Base-by-base conservation (phyloP, 2,888 invertebrate species). In the Sphaerophoria rueppellii region DNA sequence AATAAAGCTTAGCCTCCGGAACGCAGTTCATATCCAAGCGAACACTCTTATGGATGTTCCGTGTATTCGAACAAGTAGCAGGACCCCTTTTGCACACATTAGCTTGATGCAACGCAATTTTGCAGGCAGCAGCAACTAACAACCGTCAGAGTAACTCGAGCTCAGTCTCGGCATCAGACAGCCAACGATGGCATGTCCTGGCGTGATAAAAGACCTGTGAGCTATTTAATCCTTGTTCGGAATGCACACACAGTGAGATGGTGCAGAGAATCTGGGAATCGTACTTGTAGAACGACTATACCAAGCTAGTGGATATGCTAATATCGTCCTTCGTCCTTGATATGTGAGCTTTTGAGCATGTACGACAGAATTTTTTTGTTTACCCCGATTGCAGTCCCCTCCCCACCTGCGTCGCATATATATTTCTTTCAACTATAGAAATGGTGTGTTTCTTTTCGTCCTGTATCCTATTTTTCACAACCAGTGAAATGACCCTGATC, bases 141-240 rank as follows among this genome's bases (percentile, higher is more conserved):
- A 61, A 79, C 50, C 46, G 46, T 60, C 60, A 61, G 43, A 43
- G 40, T 60, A 24, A 24, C 24, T 24, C 24, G 24, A 24, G 24
- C 24, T 24, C 24, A 24, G 24, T 24, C 24, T 24, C 24, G 24
- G 24, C 24, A 24, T 24, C 24, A 24, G 24, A 1, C 24, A 24
- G 24, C 60, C 12, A 43, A 82, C 82, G 80, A 78, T 77, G 82
- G 76, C 83, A 83, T 83, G 81, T 82, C 83, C 86, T 78, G 69
- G 82, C 83, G 85, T 85, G 85, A 81, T 85, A 85, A 85, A 85
- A 76, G 85, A 81, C 85, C 76, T 77, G 85, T 73, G 85, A 85
- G 81, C 76, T 85, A 85, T 85, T 81, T 81, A 85, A 85, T 81
- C 85, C 81, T 80, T 81, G 72, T 73, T 57, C 63, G 34, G 72